A percentile compares a stretch with the other conserved stretches of the same genome.
phyloP scores from a whole-genome alignment of 2,888 invertebrate species.

The Cheilosia vulpina region DNA sequence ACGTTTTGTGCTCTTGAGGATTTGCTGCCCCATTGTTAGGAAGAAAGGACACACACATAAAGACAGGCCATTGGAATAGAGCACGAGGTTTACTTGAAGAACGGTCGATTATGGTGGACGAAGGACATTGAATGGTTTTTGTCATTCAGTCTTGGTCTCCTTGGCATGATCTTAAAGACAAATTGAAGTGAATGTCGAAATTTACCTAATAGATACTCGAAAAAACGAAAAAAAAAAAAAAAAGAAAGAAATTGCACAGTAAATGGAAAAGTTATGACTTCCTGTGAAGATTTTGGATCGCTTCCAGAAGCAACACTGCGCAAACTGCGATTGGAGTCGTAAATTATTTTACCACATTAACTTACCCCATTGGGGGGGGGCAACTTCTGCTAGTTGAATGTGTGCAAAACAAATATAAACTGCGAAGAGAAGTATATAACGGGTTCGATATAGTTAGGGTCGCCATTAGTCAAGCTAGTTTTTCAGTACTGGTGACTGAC shows the following conservation, averaged over 20 bases:
- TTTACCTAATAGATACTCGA: conserved; percentile 26
- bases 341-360: conserved; percentile 68
- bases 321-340: conserved; percentile 63
- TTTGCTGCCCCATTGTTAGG: conserved; percentile 54
- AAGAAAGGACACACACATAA: conserved; percentile 36
- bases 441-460: neutral
- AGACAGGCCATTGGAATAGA: conserved; percentile 48
- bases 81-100: conserved; percentile 58
- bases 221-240: neutral
- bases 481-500: too few species aligned
- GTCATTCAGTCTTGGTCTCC: conserved; percentile 39
- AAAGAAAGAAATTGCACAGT: conserved; percentile 8
- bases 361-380: conserved; percentile 26
- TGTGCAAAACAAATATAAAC: conserved; percentile 9
- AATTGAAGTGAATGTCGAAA: conserved; percentile 53
- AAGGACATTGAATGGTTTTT: conserved; percentile 53
- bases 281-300: conserved; percentile 52
- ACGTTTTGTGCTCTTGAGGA: conserved; percentile 53
- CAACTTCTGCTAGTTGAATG: conserved; percentile 11
- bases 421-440: conserved; percentile 4
- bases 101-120: conserved; percentile 48
- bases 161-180: conserved; percentile 50
- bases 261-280: conserved; percentile 56
- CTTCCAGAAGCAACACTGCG: conserved; percentile 72
- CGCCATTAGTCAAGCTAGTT: too few species aligned